phyloP scores from a whole-genome alignment of 2,888 invertebrate genomes.

The Chloroclysta siterata region DNA sequence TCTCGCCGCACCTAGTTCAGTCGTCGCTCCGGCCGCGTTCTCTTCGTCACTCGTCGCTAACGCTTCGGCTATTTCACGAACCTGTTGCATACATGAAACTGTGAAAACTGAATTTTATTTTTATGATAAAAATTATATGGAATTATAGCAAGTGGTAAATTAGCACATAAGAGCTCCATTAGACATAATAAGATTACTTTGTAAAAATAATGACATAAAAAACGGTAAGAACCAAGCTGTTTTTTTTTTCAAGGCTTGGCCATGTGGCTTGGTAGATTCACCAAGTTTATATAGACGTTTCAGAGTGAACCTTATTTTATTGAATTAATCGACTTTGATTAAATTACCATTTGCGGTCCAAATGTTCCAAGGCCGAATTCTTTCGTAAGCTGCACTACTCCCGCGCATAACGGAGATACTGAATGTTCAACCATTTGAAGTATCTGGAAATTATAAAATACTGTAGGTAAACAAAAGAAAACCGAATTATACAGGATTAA shows the following conservation, averaged over 20 bases:
- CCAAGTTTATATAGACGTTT: no score
- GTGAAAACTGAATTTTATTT: not conserved
- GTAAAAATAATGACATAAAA: no score
- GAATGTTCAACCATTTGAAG: conserved; percentile 91
- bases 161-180: no score
- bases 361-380: conserved; percentile 88
- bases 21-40: conserved; percentile 62
- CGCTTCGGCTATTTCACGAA: conserved; percentile 89
- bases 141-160: no score
- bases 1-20: conserved; percentile 72
- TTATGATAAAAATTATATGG: not conserved
- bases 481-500: no score
- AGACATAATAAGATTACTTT: no score
- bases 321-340: not conserved
- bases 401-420: conserved; percentile 87
- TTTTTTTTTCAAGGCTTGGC: no score
- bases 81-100: conserved; percentile 44
- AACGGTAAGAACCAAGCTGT: no score
- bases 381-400: conserved; percentile 88
- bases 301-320: no score
- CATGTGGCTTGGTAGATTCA: no score
- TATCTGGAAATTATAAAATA: conserved; percentile 77
- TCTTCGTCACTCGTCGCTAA: conserved; percentile 83
- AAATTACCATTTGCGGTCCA: conserved; percentile 87
- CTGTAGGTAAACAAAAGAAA: not conserved